phyloP scores from a whole-genome alignment of 2,113 vertebrate genomes.

The Uria lomvia region DNA sequence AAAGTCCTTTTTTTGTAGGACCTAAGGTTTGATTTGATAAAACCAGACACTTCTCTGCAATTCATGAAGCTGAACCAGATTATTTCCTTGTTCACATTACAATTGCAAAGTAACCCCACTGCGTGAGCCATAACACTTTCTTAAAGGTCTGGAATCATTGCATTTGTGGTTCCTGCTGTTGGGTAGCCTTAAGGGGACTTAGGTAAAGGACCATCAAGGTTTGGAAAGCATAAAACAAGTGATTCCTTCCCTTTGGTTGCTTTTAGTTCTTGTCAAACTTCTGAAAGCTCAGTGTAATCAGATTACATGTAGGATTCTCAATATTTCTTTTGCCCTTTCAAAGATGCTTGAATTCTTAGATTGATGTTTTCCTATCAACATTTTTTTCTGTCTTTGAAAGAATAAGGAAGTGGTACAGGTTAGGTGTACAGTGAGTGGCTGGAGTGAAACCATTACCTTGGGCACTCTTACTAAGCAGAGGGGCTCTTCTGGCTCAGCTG shows the following conservation, averaged over 20 bases:
- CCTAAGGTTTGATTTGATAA: neutral
- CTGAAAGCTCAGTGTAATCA: neutral
- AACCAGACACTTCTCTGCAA: neutral
- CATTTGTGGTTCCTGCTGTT: neutral
- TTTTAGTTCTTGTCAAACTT: neutral
- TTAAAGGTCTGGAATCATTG: neutral
- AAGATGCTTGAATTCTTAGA: neutral
- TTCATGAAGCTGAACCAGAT: neutral
- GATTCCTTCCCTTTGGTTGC: neutral
- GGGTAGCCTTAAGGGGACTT: neutral
- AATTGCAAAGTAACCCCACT: neutral
- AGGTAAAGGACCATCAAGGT: neutral
- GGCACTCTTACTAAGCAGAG: neutral
- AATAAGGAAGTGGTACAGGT: neutral
- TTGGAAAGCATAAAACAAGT: neutral
- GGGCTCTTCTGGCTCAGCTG: neutral
- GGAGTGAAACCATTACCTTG: neutral
- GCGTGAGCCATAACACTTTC: neutral
- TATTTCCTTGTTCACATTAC: neutral
- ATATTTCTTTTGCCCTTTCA: neutral
- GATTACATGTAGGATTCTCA: neutral
- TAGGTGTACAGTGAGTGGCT: neutral
- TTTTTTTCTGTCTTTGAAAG: neutral
- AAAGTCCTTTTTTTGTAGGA: accelerated
- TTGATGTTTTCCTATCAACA: neutral